Evolutionary conservation across 2,888 invertebrate genomes (phyloP), one percentile per base, ranked within the genome.

Genomic region (Molanna angustata): DNA sequence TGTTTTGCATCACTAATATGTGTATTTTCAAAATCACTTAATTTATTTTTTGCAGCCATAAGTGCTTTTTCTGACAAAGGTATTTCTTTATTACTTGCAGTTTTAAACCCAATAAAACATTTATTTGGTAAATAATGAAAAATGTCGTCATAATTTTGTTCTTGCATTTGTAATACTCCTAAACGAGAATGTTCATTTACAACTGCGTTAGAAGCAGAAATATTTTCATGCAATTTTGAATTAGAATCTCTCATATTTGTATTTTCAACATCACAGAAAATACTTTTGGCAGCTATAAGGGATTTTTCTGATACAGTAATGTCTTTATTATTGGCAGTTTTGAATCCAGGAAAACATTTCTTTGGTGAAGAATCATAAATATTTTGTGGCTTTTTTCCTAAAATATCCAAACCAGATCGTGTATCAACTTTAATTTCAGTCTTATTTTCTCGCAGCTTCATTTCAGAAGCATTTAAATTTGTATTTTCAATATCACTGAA

Each of bases 51-150:
- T 11, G 65, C 64, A 59, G 62, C 68, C n/a, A 52, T 50, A 6
- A 67, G 13, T 2, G 68, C 66, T 45, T 62, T 52, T 27, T 67
- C 63, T 1, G 71, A 70, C 54, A 74, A 64, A 13, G 58, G 50
- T 17, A 74, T 67, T 6, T 61, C 54, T 61, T 69, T 72, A 39
- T 74, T 72, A 59, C 64, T 66, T 17, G 67, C 70, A 4, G 68
- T 67, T 58, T 65, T 63, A 57, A 70, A 70, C 33, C 66, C 66
- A 27, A 43, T 11, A 35, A 52, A 50, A 21, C 41, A n/a, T n/a
- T n/a, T n/a, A n/a, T n/a, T n/a, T n/a, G n/a, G n/a, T n/a, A n/a
- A n/a, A n/a, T n/a, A n/a, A n/a, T n/a, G n/a, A n/a, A n/a, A n/a
- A n/a, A n/a, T n/a, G n/a, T n/a, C n/a, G n/a, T n/a, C n/a, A n/a